A percentile compares a stretch with the other conserved stretches of the same genome.
Evolutionary conservation across 2,888 invertebrate genomes (phyloP).

Genomic region (Eubasilissa splendida): DNA sequence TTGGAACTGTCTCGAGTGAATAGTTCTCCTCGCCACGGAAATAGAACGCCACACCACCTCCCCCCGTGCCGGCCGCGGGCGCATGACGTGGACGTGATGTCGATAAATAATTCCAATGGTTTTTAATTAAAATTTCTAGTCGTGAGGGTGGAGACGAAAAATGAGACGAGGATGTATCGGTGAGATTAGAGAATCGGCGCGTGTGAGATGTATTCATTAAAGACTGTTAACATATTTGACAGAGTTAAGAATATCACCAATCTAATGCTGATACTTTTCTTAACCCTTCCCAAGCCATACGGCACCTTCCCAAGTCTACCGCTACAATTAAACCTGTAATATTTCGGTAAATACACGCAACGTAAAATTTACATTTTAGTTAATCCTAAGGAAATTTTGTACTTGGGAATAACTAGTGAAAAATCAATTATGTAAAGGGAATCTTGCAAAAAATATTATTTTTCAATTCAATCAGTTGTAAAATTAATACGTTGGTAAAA

Average conservation of each 20-base stretch:
- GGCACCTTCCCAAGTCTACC: no score
- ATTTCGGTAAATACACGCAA: no score
- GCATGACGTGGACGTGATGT: background rate
- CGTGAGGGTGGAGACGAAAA: background rate
- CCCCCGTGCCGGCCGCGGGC: background rate
- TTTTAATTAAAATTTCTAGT: slow-evolving; percentile 21
- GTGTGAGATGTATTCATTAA: background rate
- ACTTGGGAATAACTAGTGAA: no score
- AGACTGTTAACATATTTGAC: slow-evolving; percentile 7
- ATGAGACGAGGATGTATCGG: slow-evolving; percentile 9
- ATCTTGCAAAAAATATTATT: no score
- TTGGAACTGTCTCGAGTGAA: slow-evolving; percentile 30
- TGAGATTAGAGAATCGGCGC: background rate
- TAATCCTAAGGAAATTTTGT: no score
- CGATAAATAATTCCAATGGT: slow-evolving; percentile 10
- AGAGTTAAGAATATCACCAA: background rate
- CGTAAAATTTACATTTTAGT: no score
- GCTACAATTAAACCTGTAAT: no score
- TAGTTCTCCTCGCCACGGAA: slow-evolving; percentile 6
- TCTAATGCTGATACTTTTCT: no score
- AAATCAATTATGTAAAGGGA: no score
- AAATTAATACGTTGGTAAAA: no score
- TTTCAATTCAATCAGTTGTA: no score
- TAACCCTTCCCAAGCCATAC: no score
- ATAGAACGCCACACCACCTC: slow-evolving; percentile 20